Percentiles rank a stretch among this genome's conserved stretches.
Conservation (phyloP, 1,140 invertebrate species). For the Lucilia sericata region DNA sequence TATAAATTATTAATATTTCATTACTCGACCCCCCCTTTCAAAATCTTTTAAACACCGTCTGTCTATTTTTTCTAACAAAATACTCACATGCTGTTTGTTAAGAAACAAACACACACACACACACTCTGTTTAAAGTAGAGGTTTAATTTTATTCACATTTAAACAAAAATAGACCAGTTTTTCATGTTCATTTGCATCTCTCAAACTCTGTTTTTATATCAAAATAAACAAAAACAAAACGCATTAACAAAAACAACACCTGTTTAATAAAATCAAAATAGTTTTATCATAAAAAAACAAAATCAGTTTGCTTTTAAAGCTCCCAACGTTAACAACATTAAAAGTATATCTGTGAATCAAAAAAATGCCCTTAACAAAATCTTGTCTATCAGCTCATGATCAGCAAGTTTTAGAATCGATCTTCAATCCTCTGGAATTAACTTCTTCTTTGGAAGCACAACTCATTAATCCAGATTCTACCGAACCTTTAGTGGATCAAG, state of each 20-base stretch:
- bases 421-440: constrained; percentile 69
- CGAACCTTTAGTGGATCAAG: constrained; percentile 54
- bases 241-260: constrained; percentile 25
- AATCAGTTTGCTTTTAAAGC: constrained; percentile 29
- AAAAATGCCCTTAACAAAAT: constrained; percentile 56
- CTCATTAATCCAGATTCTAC: constrained; percentile 45
- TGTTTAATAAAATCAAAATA: background rate
- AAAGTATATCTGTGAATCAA: background rate
- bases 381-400: constrained; percentile 67
- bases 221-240: constrained; percentile 7
- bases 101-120: background rate
- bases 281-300: background rate
- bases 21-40: background rate
- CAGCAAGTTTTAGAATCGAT: constrained; percentile 69
- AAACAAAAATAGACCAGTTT: constrained; percentile 36
- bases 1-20: too few species aligned
- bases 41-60: background rate
- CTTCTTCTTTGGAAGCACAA: constrained; percentile 43
- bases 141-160: background rate
- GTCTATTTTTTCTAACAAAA: background rate
- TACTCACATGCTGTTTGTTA: background rate
- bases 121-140: background rate
- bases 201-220: background rate
- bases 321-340: constrained; percentile 22
- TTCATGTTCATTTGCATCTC: constrained; percentile 44